phyloP scores from a whole-genome alignment of 2,797 vertebrate genomes.

The Lepidocolaptes lacrymiger region DNA sequence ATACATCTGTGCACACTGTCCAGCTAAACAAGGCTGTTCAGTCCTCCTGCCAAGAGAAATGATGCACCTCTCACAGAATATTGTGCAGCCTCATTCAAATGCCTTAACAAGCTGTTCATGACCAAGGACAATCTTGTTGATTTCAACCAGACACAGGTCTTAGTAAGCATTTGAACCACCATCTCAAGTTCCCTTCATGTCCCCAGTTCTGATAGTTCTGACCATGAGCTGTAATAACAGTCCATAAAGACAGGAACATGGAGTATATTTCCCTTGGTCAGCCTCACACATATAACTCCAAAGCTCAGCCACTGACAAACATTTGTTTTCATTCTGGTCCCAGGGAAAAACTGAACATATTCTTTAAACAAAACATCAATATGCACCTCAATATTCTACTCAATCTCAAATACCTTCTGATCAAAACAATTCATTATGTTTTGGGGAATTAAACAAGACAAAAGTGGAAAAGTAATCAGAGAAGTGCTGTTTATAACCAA shows the following conservation, averaged over 20 bases:
- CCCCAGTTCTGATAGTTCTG: background rate
- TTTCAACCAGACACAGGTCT: background rate
- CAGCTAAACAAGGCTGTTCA: background rate
- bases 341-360: background rate
- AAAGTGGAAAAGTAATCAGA: background rate
- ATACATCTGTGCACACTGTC: background rate
- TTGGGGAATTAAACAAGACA: background rate
- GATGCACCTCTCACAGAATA: background rate
- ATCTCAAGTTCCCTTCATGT: background rate
- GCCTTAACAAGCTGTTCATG: background rate
- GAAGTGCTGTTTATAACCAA: background rate
- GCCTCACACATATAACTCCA: background rate
- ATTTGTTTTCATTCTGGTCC: conserved; percentile 24
- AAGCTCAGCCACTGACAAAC: background rate
- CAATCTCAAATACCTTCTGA: background rate
- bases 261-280: conserved; percentile 21
- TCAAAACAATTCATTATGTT: background rate
- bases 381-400: background rate
- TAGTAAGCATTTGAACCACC: background rate
- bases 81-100: background rate
- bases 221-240: background rate
- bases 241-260: background rate
- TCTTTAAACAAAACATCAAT: background rate
- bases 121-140: background rate
- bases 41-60: background rate